Evolutionary conservation across 30 jellyfish, hydroid and myxozoan species (phyloP), one percentile per base, ranked within the genome.

Genomic region (Aurelia coerulea): DNA sequence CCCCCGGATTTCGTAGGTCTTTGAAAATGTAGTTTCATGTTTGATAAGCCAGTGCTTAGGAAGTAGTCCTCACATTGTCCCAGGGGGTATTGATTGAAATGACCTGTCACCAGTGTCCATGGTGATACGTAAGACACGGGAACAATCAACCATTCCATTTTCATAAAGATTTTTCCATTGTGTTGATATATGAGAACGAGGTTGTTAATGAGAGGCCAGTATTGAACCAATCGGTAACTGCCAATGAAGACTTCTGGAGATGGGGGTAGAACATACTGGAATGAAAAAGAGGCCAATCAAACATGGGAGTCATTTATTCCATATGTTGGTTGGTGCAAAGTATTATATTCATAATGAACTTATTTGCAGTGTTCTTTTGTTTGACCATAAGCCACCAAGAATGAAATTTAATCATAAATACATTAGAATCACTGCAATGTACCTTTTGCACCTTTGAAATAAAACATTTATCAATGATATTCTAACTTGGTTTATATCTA

Each of bases 171-270:
- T 12, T 16, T 65, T 41, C 80, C 88, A 5, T 68, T 33, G 32
- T 59, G 65, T 23, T 10, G n/a, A 41, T 14, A 64, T 4, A 90
- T 79, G 37, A 34, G 65, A n/a, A 52, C 84, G 37, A 64, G 90
- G 17, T 69, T 50, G 50, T 60, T 78, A 13, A 90, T 86, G 71
- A 90, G 74, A 18, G 97, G 97, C 97, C 97, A 90, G 79, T 90
- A 42, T 33, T 85, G 80, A 12, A 65, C 67, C 73, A 83, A 73
- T 37, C 50, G 76, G 83, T 82, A 90, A 17, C 29, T 60, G 65
- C 97, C 97, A 69, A 76, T 46, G 81, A n/a, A 90, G n/a, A 54
- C 12, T 16, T 65, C 81, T 14, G 80, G 88, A 33, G 86, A 59
- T 31, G 91, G 85, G 23, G 97, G 97, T 2, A 77, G 84, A 14